A percentile compares a stretch with the other conserved stretches of the same genome.
Evolutionary conservation across 2,888 invertebrate genomes (phyloP).

Genomic region (Phalera bucephala): DNA sequence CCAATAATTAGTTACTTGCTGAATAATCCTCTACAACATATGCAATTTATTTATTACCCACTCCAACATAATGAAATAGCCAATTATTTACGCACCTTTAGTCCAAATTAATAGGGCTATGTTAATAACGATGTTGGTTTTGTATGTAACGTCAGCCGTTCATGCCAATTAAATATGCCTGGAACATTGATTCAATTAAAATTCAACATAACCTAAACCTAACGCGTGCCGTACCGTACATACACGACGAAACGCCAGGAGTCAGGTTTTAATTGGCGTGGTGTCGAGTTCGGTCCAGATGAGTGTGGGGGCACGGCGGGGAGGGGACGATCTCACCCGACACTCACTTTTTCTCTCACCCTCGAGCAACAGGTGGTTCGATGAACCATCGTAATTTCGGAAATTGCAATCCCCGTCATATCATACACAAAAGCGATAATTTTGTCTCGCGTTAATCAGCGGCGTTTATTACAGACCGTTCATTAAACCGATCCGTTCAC

Average conservation of each 20-base stretch:
- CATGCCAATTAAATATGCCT: conserved; percentile 41
- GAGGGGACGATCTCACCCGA: conserved; percentile 32
- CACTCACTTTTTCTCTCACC: conserved; percentile 68
- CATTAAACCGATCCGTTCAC: conserved; percentile 71
- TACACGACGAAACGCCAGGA: conserved; percentile 58
- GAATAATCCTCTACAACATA: too few species aligned
- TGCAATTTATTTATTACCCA: conserved; percentile 12
- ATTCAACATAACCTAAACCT: conserved; percentile 44
- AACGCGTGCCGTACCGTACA: conserved; percentile 39
- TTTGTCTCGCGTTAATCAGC: conserved; percentile 50
- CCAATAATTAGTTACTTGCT: too few species aligned
- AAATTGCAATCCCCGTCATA: conserved; percentile 36
- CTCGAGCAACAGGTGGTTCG: conserved; percentile 68
- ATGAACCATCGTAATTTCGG: conserved; percentile 50
- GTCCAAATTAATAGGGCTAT: neutral
- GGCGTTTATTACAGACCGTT: conserved; percentile 74
- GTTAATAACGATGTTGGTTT: conserved; percentile 5
- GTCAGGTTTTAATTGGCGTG: conserved; percentile 71
- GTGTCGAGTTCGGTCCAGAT: conserved; percentile 49
- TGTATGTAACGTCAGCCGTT: conserved; percentile 13
- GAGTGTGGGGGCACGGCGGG: conserved; percentile 19
- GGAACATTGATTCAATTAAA: conserved; percentile 46
- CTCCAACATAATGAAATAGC: neutral
- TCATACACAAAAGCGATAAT: neutral
- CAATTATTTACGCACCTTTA: neutral